Conservation (phyloP, 2,113 vertebrate genomes). For the Scomber scombrus region DNA sequence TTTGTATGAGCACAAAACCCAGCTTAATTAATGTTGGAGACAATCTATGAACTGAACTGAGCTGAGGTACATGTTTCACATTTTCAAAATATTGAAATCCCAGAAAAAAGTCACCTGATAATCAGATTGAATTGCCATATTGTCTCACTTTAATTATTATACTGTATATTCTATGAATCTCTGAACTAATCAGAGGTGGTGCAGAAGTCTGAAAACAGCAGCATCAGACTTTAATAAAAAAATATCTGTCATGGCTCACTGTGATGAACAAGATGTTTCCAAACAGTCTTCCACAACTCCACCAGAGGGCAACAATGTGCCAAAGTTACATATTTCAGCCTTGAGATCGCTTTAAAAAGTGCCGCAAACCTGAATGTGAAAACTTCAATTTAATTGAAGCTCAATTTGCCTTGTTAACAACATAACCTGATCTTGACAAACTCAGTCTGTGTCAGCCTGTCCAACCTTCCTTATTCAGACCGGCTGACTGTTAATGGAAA, state of each 20-base stretch:
- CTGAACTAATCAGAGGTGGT: neutral
- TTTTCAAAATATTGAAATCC: neutral
- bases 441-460: neutral
- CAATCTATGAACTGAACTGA: neutral
- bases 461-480: neutral
- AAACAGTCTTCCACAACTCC: neutral
- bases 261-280: neutral
- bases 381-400: neutral
- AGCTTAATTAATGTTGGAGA: neutral
- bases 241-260: neutral
- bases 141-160: no score
- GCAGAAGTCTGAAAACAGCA: no score
- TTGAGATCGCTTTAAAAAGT: neutral
- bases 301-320: neutral
- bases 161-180: no score
- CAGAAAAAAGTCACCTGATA: neutral
- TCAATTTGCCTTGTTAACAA: neutral
- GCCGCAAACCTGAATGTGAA: neutral
- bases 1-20: neutral
- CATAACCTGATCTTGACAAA: neutral
- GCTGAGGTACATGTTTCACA: constrained; percentile 5
- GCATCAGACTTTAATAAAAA: neutral
- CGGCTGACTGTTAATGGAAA: neutral
- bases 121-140: neutral
- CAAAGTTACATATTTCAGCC: neutral